phyloP scores from a whole-genome alignment of 1,140 invertebrate genomes.

The Drosophila mojavensis region DNA sequence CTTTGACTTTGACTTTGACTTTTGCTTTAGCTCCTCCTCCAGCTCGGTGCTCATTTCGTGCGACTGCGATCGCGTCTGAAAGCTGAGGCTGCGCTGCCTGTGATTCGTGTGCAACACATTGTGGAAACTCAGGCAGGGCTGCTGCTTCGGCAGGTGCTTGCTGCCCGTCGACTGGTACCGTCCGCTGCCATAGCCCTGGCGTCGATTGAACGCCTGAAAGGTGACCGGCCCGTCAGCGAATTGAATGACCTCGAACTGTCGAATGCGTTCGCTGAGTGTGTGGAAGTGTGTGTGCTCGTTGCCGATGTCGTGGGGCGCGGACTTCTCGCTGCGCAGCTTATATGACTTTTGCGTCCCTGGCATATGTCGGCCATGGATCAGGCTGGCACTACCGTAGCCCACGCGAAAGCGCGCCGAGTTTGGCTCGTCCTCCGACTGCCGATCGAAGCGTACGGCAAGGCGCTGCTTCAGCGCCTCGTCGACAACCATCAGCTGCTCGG shows the following conservation, averaged over 20 bases:
- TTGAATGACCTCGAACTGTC: slow-evolving; percentile 54
- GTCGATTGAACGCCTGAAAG: slow-evolving; percentile 46
- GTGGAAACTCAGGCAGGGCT: slow-evolving; percentile 18
- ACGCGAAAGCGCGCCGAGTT: slow-evolving; percentile 5
- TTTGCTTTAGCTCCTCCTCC: background rate
- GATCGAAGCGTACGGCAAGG: slow-evolving; percentile 19
- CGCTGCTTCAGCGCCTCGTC: slow-evolving; percentile 40
- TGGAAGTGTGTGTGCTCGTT: slow-evolving; percentile 42
- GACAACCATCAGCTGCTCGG: slow-evolving; percentile 49
- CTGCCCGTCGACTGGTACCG: background rate
- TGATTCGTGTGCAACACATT: slow-evolving; percentile 55
- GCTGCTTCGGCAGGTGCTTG: slow-evolving; percentile 25
- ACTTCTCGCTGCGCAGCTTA: background rate
- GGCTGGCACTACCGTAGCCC: background rate
- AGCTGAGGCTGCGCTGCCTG: slow-evolving; percentile 28
- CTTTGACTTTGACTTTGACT: background rate
- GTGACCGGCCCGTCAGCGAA: slow-evolving; percentile 61
- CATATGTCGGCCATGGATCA: background rate
- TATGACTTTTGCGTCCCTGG: slow-evolving; percentile 1
- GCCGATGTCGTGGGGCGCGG: background rate
- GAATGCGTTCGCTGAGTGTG: slow-evolving; percentile 50
- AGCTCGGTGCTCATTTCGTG: background rate
- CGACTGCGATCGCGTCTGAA: background rate
- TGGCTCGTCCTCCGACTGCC: background rate
- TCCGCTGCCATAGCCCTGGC: slow-evolving; percentile 6